Conservation (phyloP, 1,140 invertebrate genomes). For the Macrostomum lignano region DNA sequence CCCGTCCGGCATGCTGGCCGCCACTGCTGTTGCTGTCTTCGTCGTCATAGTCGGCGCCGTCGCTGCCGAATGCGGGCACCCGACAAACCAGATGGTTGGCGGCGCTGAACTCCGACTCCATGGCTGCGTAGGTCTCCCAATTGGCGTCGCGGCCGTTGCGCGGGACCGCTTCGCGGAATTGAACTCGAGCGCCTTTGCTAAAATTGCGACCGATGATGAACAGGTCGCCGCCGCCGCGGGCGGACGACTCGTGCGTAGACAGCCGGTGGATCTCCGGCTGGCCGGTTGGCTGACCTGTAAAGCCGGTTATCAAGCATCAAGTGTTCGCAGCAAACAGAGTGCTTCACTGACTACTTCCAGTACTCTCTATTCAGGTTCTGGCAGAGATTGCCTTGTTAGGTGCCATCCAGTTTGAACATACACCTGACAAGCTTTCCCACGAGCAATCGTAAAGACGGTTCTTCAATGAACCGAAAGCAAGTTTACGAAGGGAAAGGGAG, state of each 20-base stretch:
- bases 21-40: no score
- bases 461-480: no score
- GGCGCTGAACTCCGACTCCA: slow-evolving; percentile 28
- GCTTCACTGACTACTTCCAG: slow-evolving; percentile 6
- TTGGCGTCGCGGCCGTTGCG: slow-evolving; percentile 12
- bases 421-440: no score
- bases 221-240: slow-evolving; percentile 47
- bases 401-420: no score
- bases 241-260: slow-evolving; percentile 46
- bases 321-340: no score
- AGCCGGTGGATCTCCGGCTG: slow-evolving; percentile 78
- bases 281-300: slow-evolving; percentile 63
- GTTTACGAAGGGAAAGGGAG: no score
- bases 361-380: slow-evolving; percentile 43
- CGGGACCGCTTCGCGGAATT: slow-evolving; percentile 54
- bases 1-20: no score
- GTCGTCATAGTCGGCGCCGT: no score
- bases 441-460: no score
- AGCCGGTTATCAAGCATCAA: slow-evolving; percentile 10
- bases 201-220: slow-evolving; percentile 88
- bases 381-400: no score
- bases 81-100: slow-evolving; percentile 68
- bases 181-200: slow-evolving; percentile 59
- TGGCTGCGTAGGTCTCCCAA: slow-evolving; percentile 27
- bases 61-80: slow-evolving; percentile 47